phyloP scores from a whole-genome alignment of 2,113 vertebrate species.

The Cranoglanis bouderius region DNA sequence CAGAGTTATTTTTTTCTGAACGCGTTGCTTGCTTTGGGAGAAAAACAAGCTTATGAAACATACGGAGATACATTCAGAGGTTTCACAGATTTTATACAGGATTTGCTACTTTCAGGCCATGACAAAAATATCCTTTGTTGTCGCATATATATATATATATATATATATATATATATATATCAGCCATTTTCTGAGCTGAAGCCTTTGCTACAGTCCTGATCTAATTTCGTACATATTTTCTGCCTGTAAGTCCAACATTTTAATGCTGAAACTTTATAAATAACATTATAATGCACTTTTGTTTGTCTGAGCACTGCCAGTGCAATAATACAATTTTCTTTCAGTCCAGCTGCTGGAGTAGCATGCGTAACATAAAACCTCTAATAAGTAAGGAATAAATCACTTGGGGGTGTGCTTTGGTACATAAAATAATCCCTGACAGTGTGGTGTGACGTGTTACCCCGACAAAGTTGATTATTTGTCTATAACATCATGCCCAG shows the following conservation, averaged over 20 bases:
- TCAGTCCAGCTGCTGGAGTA: neutral
- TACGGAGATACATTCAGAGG: neutral
- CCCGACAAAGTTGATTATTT: too few species aligned
- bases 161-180: too few species aligned
- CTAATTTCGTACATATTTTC: neutral
- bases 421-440: neutral
- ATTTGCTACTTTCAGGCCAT: neutral
- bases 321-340: neutral
- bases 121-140: neutral
- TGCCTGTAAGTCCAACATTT: neutral
- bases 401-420: neutral
- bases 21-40: neutral
- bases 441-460: neutral
- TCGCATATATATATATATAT: neutral
- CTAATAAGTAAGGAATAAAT: neutral
- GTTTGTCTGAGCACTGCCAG: neutral
- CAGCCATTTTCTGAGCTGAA: neutral
- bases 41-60: conserved; percentile 2
- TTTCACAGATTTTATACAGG: neutral
- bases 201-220: neutral
- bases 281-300: neutral
- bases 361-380: neutral
- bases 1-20: neutral
- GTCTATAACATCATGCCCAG: too few species aligned
- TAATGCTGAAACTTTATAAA: neutral